Base-by-base conservation (phyloP, 2,797 vertebrate genomes). In the Cephalopachus bancanus region DNA sequence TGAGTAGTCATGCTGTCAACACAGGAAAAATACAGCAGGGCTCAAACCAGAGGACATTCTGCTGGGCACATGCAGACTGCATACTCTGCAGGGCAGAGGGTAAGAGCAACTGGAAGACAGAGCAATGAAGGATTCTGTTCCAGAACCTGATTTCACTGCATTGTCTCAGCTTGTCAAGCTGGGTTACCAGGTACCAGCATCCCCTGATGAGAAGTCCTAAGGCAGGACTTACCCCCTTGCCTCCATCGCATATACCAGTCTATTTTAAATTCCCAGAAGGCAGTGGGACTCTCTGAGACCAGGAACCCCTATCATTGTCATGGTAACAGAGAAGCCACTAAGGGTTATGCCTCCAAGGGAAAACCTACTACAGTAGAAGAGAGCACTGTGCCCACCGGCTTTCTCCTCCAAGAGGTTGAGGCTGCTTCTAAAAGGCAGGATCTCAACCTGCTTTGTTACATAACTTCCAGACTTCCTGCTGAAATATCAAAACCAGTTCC, bases 401-500 rank as follows among this genome's bases (percentile, higher is more conserved):
- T n/a, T 53, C 10, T 28, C 60, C 55, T 93, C 71, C 59, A 59
- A 65, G 64, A 87, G 75, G 26, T 17, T 20, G 8, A 53, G n/a
- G 30, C 33, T 86, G 60, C 37, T 85, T n/a, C n/a, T 44, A 69
- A 72, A 92, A 81, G 49, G 49, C 62, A 15, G 33, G 53, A 30
- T 33, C 86, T 85, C 81, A 65, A 72, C 37, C 60, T 94, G 69
- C 20, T 37, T 67, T 78, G 81, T 81, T 59, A 83, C 1, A 22
- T 85, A 93, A 85, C 26, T 26, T 55, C 33, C 72, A 76, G 55
- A 85, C 1, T 64, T 74, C 57, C 85, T 44, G 33, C 53, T 89
- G 59, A 74, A 94, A 80, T 67, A 83, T 22, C 76, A 79, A 83
- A 92, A 87, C 84, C 33, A 88, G 91, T 81, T 83, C 72, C 69